phyloP scores from a whole-genome alignment of 2,113 vertebrate species.

The Ciconia stormi region DNA sequence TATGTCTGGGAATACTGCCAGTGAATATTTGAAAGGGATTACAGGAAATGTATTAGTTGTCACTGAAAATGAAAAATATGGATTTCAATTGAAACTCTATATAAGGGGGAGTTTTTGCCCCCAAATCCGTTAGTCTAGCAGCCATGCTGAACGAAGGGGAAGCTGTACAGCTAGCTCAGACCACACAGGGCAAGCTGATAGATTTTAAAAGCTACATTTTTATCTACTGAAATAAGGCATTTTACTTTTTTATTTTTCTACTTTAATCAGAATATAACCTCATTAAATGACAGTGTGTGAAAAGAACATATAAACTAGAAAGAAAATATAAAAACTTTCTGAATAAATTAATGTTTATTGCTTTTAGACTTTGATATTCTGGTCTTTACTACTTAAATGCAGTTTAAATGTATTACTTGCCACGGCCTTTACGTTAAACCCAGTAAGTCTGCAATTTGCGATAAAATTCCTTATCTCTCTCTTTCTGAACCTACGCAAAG shows the following conservation, averaged over 20 bases:
- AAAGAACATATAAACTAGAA: constrained; percentile 62
- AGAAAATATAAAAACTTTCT: constrained; percentile 65
- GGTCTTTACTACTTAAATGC: constrained; percentile 71
- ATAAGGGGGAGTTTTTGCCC: background rate
- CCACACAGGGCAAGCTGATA: background rate
- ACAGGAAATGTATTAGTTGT: constrained; percentile 29
- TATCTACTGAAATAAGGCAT: constrained; percentile 51
- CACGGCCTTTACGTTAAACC: constrained; percentile 57
- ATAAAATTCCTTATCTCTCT: constrained; percentile 65
- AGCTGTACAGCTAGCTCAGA: constrained; percentile 13
- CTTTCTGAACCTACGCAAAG: constrained; percentile 36
- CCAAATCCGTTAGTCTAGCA: background rate
- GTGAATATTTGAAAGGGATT: constrained; percentile 35
- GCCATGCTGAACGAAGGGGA: background rate
- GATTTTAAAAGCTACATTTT: constrained; percentile 24
- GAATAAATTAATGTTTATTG: constrained; percentile 73
- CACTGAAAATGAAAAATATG: constrained; percentile 54
- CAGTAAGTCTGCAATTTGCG: constrained; percentile 65
- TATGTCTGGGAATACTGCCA: background rate
- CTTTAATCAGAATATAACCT: constrained; percentile 67
- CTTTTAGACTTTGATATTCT: constrained; percentile 54
- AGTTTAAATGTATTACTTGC: constrained; percentile 76
- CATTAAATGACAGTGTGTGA: constrained; percentile 60
- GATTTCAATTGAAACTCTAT: constrained; percentile 10
- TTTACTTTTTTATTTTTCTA: constrained; percentile 33